Conservation (phyloP, 2,113 vertebrate genomes). For the Dipodomys spectabilis region DNA sequence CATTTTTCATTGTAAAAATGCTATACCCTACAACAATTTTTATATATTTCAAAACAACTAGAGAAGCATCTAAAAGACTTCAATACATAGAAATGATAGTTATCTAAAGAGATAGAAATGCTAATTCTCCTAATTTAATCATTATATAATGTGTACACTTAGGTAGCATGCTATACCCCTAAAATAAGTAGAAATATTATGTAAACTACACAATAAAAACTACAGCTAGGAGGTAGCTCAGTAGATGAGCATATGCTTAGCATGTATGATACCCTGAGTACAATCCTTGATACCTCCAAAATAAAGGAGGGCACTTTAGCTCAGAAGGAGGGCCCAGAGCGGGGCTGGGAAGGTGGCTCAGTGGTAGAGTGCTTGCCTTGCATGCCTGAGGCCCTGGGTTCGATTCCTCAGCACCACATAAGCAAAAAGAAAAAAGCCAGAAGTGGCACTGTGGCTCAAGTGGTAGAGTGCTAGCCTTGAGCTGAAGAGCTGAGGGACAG, state of each 20-base stretch:
- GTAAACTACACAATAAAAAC: background rate
- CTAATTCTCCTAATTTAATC: background rate
- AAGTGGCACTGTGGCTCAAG: too few relatives aligned
- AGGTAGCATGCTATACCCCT: background rate
- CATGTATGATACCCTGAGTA: background rate
- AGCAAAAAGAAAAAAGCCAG: too few relatives aligned
- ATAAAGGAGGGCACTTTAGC: background rate
- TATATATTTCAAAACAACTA: background rate
- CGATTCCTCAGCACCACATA: too few relatives aligned
- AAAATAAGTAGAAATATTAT: background rate
- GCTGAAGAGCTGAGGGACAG: too few relatives aligned
- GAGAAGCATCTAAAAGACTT: background rate
- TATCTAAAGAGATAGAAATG: background rate
- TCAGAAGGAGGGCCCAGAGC: background rate
- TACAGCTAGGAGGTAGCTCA: background rate
- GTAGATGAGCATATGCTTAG: too few relatives aligned
- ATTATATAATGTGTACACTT: too few relatives aligned
- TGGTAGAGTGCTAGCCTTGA: too few relatives aligned
- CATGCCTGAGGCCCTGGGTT: too few relatives aligned
- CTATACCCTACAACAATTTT: background rate
- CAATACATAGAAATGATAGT: background rate
- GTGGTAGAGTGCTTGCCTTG: too few relatives aligned
- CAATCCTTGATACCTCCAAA: background rate
- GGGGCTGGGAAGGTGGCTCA: too few relatives aligned
- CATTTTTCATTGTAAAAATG: too few relatives aligned